phyloP scores from a whole-genome alignment of 2,797 vertebrate genomes.

The Centropyge bicolor region DNA sequence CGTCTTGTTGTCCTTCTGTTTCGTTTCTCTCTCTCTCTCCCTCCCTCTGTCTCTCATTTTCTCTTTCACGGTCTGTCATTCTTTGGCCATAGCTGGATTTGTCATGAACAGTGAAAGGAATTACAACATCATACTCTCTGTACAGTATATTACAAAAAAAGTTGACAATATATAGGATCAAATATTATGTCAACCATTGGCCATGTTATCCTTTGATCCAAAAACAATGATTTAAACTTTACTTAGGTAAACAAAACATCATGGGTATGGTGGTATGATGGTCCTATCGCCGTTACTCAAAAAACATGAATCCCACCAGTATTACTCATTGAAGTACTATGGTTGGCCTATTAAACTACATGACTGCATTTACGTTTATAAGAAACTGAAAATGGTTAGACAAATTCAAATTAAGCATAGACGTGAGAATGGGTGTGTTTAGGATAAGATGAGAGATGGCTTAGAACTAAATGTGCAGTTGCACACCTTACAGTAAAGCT shows the following conservation, averaged over 20 bases:
- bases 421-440: too few species aligned
- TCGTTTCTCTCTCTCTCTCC: neutral
- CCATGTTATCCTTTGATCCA: neutral
- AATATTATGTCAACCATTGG: neutral
- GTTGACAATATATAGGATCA: neutral
- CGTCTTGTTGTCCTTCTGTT: conserved; percentile 13
- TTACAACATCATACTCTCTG: neutral
- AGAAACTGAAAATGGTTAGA: too few species aligned
- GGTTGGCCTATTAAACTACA: too few species aligned
- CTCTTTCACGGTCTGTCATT: neutral
- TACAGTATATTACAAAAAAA: neutral
- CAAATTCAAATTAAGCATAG: too few species aligned
- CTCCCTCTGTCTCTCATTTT: neutral
- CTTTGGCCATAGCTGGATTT: neutral
- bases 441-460: too few species aligned
- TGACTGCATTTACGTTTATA: too few species aligned
- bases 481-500: too few species aligned
- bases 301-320: neutral
- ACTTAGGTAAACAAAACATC: neutral
- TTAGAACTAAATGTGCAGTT: too few species aligned
- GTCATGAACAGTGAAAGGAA: neutral
- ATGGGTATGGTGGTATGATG: too few species aligned
- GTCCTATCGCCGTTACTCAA: neutral
- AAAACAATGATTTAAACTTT: neutral
- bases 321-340: too few species aligned